phyloP scores from a whole-genome alignment of 2,113 vertebrate genomes.

The Pan paniscus region DNA sequence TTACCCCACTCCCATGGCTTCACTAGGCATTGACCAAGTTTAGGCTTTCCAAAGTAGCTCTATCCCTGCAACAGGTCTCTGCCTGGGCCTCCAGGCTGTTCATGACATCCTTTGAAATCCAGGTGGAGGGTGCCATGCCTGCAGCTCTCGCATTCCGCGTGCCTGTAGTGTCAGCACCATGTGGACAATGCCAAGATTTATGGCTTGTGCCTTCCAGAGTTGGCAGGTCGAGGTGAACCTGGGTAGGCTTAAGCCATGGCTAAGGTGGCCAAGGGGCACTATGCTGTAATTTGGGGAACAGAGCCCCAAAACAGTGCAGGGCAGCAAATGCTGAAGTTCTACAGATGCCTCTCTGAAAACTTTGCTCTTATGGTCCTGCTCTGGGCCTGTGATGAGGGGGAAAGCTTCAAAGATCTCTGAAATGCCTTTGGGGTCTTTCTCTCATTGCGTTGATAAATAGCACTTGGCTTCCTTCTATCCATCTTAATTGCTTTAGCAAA shows the following conservation, averaged over 20 bases:
- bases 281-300: neutral
- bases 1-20: neutral
- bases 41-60: neutral
- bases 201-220: neutral
- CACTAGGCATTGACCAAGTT: neutral
- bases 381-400: neutral
- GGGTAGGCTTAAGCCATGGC: neutral
- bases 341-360: neutral
- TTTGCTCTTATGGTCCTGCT: neutral
- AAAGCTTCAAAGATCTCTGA: neutral
- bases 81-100: neutral
- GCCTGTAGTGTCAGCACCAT: neutral
- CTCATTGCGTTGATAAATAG: neutral
- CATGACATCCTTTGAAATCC: neutral
- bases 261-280: neutral
- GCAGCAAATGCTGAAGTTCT: neutral
- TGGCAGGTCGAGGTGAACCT: neutral
- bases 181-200: neutral
- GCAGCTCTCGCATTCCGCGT: neutral
- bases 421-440: neutral
- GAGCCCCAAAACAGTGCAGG: neutral
- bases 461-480: neutral
- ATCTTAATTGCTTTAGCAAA: neutral
- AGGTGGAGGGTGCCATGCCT: neutral
- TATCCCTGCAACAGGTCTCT: neutral